Base-by-base conservation (phyloP, 2,888 invertebrate genomes). In the Bombyx huttoni region DNA sequence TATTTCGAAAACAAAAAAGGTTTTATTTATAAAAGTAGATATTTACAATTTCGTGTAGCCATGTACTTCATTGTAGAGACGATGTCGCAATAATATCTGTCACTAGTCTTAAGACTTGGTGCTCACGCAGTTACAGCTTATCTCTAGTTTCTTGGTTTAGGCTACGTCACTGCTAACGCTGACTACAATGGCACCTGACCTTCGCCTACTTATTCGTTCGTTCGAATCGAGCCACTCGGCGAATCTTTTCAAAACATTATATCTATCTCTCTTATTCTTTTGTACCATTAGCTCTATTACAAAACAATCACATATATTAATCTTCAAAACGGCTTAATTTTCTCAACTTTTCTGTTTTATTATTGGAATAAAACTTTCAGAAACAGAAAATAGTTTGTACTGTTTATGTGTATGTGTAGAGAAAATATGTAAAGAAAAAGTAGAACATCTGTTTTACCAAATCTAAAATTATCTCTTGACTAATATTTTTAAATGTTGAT, bases 131-230 rank as follows among this genome's bases (percentile, higher is more conserved):
- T 49, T 58, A 60, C 62, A 59, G 64, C 71, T 73, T 78, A 77
- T 76, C 68, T 68, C 56, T 59, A 58, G 59, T 58, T 62, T 67
- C 63, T 61, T 68, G 69, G 68, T 40, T 40, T 12, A 40, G 67
- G 70, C 73, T 69, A 74, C 80, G 81, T 82, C 81, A 80, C 67
- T 68, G 67, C 68, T 73, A 73, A 69, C 72, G 74, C 70, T 68
- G 73, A 74, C 72, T 70, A 85, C 84, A 84, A 83, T 85, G 80
- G 81, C 77, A 74, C 55, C 58, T 75, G 79, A 84, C 87, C 87
- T 87, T 87, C 81, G 80, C 87, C 87, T 80, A 87, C 78, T 81
- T 87, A 83, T 62, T 63, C 81, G 75, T 70, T 84, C 81, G 77
- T 73, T 83, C 73, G 80, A 60, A 81, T 77, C 84, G 76, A 77